phyloP scores from a whole-genome alignment of 2,888 invertebrate genomes.

The Chrysomela aeneicollis region DNA sequence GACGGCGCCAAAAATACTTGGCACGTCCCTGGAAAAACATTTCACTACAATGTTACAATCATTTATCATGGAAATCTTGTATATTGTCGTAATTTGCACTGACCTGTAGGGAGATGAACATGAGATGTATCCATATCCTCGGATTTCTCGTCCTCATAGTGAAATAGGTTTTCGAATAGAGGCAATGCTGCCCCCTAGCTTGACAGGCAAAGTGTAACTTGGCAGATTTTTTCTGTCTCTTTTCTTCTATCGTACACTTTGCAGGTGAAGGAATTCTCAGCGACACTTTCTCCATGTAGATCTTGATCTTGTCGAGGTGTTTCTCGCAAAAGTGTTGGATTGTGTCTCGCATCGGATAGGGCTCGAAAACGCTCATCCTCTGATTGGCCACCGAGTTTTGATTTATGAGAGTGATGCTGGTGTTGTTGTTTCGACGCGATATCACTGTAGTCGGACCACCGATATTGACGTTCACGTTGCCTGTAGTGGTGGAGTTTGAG shows the following conservation, averaged over 20 bases:
- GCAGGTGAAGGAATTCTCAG: constrained; percentile 88
- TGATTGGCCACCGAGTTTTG: constrained; percentile 56
- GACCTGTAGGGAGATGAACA: constrained; percentile 89
- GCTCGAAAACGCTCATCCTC: constrained; percentile 87
- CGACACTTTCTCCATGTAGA: constrained; percentile 88
- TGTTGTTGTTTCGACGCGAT: constrained; percentile 71
- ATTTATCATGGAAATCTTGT: too few relatives aligned
- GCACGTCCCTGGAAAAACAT: too few relatives aligned
- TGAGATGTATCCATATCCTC: constrained; percentile 92
- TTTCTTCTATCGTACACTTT: constrained; percentile 93
- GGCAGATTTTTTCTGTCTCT: constrained; percentile 84
- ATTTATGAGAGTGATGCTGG: constrained; percentile 78
- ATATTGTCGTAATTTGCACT: constrained; percentile 54
- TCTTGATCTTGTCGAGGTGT: constrained; percentile 89
- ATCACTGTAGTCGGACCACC: constrained; percentile 72
- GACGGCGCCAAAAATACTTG: too few relatives aligned
- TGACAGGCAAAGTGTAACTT: constrained; percentile 91
- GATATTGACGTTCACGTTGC: constrained; percentile 65
- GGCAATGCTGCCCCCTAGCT: constrained; percentile 82
- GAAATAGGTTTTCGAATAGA: constrained; percentile 83
- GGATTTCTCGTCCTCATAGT: constrained; percentile 83
- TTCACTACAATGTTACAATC: too few relatives aligned
- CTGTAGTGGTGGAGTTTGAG: constrained; percentile 42
- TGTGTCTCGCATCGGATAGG: constrained; percentile 89
- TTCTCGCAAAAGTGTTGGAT: constrained; percentile 97